phyloP scores from a whole-genome alignment of 2,113 vertebrate species.

The Synchiropus splendidus region DNA sequence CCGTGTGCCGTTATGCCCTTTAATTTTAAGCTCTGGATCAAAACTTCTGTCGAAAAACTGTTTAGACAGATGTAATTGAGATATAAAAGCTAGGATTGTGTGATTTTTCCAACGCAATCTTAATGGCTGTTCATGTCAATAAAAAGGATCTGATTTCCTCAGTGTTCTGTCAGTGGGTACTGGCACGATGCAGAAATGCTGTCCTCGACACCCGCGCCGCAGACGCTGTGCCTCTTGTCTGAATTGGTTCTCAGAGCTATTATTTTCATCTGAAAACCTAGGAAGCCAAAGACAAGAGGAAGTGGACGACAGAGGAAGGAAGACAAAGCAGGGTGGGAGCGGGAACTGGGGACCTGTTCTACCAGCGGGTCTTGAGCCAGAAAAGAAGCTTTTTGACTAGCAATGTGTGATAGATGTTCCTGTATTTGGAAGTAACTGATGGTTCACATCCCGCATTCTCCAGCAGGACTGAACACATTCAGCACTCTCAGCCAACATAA shows the following conservation, averaged over 20 bases:
- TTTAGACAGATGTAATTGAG: no score
- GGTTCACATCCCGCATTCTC: conserved; percentile 26
- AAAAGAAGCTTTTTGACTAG: conserved; percentile 57
- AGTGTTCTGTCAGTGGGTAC: conserved; percentile 46
- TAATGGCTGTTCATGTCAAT: conserved; percentile 55
- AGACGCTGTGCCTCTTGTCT: conserved; percentile 11
- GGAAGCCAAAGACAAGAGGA: conserved; percentile 26
- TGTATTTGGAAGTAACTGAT: conserved; percentile 42
- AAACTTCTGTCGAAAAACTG: no score
- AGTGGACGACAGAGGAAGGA: conserved; percentile 14
- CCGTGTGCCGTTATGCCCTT: no score
- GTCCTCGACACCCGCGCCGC: conserved; percentile 23
- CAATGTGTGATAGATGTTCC: no score
- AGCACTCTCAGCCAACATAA: conserved; percentile 15
- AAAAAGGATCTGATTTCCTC: conserved; percentile 41
- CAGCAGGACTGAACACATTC: conserved; percentile 19
- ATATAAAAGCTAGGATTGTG: no score
- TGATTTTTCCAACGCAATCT: conserved; percentile 30
- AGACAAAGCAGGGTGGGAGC: conserved; percentile 29
- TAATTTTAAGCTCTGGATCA: no score
- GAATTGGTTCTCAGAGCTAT: conserved; percentile 46
- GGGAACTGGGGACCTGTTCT: conserved; percentile 25
- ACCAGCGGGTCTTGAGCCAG: conserved; percentile 37
- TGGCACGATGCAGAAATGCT: conserved; percentile 44
- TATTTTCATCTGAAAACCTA: conserved; percentile 58